Conservation (phyloP, 2,888 invertebrate species). For the Patella pellucida region DNA sequence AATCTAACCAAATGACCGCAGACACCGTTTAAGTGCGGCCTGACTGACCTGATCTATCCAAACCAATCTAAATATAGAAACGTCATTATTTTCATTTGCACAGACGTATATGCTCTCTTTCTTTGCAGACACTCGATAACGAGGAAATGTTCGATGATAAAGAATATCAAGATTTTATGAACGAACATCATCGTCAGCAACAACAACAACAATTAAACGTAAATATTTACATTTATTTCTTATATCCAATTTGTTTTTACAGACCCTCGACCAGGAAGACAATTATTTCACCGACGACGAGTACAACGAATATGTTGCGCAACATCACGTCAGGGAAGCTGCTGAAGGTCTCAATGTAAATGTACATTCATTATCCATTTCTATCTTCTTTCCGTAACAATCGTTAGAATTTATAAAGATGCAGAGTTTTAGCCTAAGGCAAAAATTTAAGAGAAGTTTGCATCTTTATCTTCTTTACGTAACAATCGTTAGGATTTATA, state of each 20-base stretch:
- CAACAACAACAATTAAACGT: too few species aligned
- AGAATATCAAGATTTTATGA: conserved; percentile 83
- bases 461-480: too few species aligned
- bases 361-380: neutral
- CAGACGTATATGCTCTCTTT: conserved; percentile 4
- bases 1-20: too few species aligned
- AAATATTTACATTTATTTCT: too few species aligned
- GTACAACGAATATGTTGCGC: conserved; percentile 78
- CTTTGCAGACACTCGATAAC: conserved; percentile 78
- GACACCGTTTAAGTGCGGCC: too few species aligned
- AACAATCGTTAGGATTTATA: too few species aligned
- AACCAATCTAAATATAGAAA: too few species aligned
- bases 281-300: conserved; percentile 89
- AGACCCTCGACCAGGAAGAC: conserved; percentile 83
- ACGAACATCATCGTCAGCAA: conserved; percentile 33
- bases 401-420: too few species aligned
- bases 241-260: conserved; percentile 14
- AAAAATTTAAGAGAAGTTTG: too few species aligned
- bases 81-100: neutral
- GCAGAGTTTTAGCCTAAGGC: too few species aligned
- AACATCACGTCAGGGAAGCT: conserved; percentile 27
- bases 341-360: neutral
- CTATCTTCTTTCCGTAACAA: too few species aligned
- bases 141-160: conserved; percentile 86
- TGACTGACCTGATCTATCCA: too few species aligned